Evolutionary conservation across 2,888 invertebrate genomes (phyloP).

Genomic region (Acanthococcus lagerstroemiae): DNA sequence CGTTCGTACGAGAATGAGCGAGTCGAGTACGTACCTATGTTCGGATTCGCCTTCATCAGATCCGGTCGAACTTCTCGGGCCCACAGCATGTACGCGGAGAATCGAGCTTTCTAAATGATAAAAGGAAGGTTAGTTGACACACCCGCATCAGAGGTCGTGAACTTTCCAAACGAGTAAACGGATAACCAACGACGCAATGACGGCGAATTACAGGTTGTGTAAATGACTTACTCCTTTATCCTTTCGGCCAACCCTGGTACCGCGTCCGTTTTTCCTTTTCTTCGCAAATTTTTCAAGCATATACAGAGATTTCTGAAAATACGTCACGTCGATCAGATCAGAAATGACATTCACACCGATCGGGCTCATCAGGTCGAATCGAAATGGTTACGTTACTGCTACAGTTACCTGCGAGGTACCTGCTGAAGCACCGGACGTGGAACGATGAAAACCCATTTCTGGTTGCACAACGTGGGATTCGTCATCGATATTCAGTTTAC

Average conservation of each 20-base stretch:
- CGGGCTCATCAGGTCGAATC: too few relatives aligned
- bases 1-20: neutral
- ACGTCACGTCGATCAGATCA: too few relatives aligned
- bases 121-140: neutral
- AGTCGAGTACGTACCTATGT: conserved; percentile 50
- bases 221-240: conserved; percentile 55
- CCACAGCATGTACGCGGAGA: conserved; percentile 87
- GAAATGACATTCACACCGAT: too few relatives aligned
- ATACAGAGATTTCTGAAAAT: conserved; percentile 48
- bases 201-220: neutral
- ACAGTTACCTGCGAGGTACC: neutral
- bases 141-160: too few relatives aligned
- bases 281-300: conserved; percentile 71
- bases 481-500: conserved; percentile 42
- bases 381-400: too few relatives aligned
- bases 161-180: neutral
- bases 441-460: conserved; percentile 2
- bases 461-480: conserved; percentile 38
- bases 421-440: neutral
- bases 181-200: neutral
- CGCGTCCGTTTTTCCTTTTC: conserved; percentile 59
- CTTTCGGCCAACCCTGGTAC: conserved; percentile 64
- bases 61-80: conserved; percentile 71
- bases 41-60: conserved; percentile 58
- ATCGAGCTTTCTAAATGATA: conserved; percentile 42